phyloP scores from a whole-genome alignment of 1,140 invertebrate genomes.

The Meteorus sp. region DNA sequence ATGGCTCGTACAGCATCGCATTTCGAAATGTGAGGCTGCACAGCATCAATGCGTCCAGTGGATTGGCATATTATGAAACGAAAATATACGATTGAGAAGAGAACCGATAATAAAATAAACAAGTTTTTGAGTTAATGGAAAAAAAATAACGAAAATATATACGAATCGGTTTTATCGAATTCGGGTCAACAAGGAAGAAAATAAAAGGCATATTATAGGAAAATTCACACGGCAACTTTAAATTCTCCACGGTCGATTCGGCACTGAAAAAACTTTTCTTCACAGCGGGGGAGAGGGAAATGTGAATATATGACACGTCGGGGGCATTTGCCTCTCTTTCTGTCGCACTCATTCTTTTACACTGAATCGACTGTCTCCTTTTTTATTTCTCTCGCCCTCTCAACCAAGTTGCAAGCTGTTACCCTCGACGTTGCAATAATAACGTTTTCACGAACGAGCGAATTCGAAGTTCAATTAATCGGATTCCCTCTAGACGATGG shows the following conservation, averaged over 20 bases:
- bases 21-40: too few species aligned
- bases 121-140: too few species aligned
- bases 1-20: too few species aligned
- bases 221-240: constrained; percentile 8
- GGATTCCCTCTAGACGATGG: neutral
- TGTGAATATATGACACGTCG: neutral
- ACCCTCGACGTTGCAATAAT: constrained; percentile 8
- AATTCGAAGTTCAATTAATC: constrained; percentile 15
- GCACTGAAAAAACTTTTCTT: constrained; percentile 3
- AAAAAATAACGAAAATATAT: too few species aligned
- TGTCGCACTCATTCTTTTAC: too few species aligned
- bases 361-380: too few species aligned
- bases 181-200: neutral
- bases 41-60: too few species aligned
- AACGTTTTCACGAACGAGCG: constrained; percentile 4
- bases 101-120: neutral
- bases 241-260: constrained; percentile 5
- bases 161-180: constrained; percentile 13
- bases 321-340: neutral
- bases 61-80: too few species aligned
- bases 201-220: constrained; percentile 4
- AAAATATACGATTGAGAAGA: too few species aligned
- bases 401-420: constrained; percentile 9
- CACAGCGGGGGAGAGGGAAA: neutral
- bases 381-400: neutral